These are phyloP conservation scores for Aythya baeri DNA, from an alignment of 2,113 vertebrate species.

Conservation along the genomic window DNA sequence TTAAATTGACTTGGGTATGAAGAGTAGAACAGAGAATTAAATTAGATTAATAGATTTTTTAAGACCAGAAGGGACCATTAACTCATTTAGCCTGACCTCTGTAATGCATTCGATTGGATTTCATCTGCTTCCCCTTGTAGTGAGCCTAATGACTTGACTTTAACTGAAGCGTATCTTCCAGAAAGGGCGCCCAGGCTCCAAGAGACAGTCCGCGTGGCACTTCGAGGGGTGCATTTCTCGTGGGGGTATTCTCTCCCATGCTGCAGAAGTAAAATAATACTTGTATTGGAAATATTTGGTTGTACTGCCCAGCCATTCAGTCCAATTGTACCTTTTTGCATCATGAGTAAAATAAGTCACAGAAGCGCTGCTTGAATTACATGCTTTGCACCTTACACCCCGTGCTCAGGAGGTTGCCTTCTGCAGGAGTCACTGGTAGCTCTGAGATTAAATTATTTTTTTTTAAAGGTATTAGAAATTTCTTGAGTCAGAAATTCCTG, in stretches of 20 bases:
- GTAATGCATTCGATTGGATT: conserved; percentile 63
- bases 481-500: not conserved
- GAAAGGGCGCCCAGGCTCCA: not conserved
- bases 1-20: conserved; percentile 64
- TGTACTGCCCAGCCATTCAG: fast-evolving
- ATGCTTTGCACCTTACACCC: not conserved
- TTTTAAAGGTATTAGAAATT: not conserved
- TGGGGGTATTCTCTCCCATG: not conserved
- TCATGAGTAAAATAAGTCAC: not conserved
- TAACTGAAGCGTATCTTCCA: conserved; percentile 4
- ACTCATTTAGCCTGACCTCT: conserved; percentile 68
- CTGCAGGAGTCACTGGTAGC: not conserved
- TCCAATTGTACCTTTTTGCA: not conserved
- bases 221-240: not conserved
- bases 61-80: conserved; percentile 66
- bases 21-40: conserved; percentile 61
- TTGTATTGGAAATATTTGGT: not conserved
- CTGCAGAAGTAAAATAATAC: not conserved
- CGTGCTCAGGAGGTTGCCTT: not conserved
- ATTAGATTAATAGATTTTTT: conserved; percentile 73
- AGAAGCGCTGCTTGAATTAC: not conserved
- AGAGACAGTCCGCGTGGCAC: not conserved
- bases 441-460: not conserved
- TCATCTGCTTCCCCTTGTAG: conserved; percentile 21
- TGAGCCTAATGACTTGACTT: conserved; percentile 54